These are phyloP conservation scores for silkworm (Bombyx mori) DNA, from an alignment of 1,140 invertebrate genomes.

Conservation along the genomic window DNA sequence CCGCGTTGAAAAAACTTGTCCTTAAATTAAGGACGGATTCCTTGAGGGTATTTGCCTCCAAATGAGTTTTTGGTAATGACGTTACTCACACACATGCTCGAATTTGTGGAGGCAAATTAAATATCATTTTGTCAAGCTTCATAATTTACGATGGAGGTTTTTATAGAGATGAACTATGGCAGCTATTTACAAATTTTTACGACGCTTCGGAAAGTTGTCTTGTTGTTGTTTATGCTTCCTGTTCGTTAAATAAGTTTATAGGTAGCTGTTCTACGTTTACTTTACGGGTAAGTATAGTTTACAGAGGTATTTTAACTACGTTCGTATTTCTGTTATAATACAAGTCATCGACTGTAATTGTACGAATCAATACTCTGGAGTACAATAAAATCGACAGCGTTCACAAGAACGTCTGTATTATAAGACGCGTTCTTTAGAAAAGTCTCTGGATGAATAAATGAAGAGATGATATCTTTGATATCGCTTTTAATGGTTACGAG, in stretches of 20 bases:
- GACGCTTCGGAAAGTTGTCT: slow-evolving; percentile 30
- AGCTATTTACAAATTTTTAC: slow-evolving; percentile 53
- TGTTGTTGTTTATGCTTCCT: slow-evolving; percentile 48
- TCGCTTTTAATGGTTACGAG: slow-evolving; percentile 14
- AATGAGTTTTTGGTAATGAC: slow-evolving; percentile 53
- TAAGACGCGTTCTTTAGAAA: slow-evolving; percentile 7
- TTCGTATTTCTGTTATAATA: slow-evolving; percentile 10
- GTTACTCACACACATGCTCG: slow-evolving; percentile 35
- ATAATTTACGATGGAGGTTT: slow-evolving; percentile 48
- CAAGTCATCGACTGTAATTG: slow-evolving; percentile 50
- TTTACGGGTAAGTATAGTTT: neutral
- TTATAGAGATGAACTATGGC: slow-evolving; percentile 41
- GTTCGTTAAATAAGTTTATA: slow-evolving; percentile 27
- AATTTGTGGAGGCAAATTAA: slow-evolving; percentile 53
- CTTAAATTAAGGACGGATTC: slow-evolving; percentile 52
- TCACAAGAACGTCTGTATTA: slow-evolving; percentile 3
- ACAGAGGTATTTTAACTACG: no score
- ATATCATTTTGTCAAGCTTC: slow-evolving; percentile 64
- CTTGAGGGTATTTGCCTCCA: slow-evolving; percentile 38
- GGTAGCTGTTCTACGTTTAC: neutral
- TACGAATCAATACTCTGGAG: slow-evolving; percentile 18
- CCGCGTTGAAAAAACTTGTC: slow-evolving; percentile 55
- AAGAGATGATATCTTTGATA: slow-evolving; percentile 18
- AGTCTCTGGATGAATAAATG: slow-evolving; percentile 10
- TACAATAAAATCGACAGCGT: slow-evolving; percentile 4